These are phyloP conservation scores for Protophormia terraenovae DNA, from an alignment of 2,888 invertebrate species.

Conservation along the genomic window DNA sequence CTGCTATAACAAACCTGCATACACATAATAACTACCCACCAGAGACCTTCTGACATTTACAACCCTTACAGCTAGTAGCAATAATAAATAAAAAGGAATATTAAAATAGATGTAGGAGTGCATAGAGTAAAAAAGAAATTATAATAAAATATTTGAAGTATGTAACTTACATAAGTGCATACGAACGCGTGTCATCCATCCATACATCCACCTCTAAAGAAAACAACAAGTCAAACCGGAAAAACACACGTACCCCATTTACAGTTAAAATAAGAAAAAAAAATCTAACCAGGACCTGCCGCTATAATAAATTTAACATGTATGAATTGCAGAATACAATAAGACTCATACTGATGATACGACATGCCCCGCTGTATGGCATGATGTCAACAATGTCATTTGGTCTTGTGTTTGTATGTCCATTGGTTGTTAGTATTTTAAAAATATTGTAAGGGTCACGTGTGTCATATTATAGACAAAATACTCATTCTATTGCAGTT, in stretches of 20 bases:
- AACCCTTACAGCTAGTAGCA: slow-evolving; percentile 58
- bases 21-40: slow-evolving; percentile 16
- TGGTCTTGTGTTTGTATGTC: slow-evolving; percentile 46
- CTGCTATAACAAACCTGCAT: background rate
- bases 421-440: slow-evolving; percentile 20
- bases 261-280: no score
- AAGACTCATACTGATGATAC: background rate
- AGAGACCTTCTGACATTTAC: slow-evolving; percentile 13
- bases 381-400: slow-evolving; percentile 63
- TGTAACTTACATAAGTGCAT: slow-evolving; percentile 63
- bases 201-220: no score
- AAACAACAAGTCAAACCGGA: slow-evolving; percentile 78
- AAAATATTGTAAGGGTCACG: slow-evolving; percentile 67
- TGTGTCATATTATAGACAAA: slow-evolving; percentile 68
- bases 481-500: slow-evolving; percentile 31
- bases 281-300: slow-evolving; percentile 57
- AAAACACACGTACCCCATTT: slow-evolving; percentile 57
- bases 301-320: slow-evolving; percentile 49
- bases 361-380: slow-evolving; percentile 32
- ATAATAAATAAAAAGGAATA: background rate
- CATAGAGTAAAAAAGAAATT: background rate
- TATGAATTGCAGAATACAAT: slow-evolving; percentile 21
- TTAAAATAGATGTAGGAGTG: slow-evolving; percentile 42
- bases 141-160: slow-evolving; percentile 36
- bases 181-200: slow-evolving; percentile 73